Conservation (phyloP, 2,888 invertebrate genomes). For the Laspeyria flexula region DNA sequence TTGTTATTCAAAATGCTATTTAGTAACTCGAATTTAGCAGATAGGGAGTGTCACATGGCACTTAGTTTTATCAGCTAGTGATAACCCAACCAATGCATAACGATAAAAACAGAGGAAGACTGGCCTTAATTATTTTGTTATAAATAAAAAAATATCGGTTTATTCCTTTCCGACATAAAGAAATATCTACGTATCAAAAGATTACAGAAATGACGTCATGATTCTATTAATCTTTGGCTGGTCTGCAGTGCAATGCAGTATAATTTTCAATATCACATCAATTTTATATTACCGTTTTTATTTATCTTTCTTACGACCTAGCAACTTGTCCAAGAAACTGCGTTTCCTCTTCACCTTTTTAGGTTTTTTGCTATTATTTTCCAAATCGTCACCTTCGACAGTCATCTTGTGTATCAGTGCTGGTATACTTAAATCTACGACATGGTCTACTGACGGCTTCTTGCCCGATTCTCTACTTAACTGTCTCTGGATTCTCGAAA, state of each 20-base stretch:
- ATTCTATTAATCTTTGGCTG: conserved; percentile 77
- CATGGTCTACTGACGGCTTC: conserved; percentile 56
- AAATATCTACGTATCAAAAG: conserved; percentile 61
- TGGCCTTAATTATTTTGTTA: conserved; percentile 70
- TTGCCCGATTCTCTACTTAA: conserved; percentile 65
- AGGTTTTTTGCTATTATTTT: conserved; percentile 59
- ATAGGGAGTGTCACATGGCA: conserved; percentile 83
- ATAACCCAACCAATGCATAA: conserved; percentile 81
- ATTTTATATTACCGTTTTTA: conserved; percentile 55
- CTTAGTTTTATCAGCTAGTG: conserved; percentile 74
- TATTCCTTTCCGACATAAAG: conserved; percentile 49
- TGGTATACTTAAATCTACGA: conserved; percentile 75
- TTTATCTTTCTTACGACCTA: conserved; percentile 75
- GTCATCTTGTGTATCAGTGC: conserved; percentile 76
- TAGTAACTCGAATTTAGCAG: conserved; percentile 64
- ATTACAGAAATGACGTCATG: conserved; percentile 73
- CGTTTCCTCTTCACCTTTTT: conserved; percentile 81
- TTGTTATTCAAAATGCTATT: conserved; percentile 16
- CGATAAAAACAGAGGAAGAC: conserved; percentile 78
- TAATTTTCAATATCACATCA: conserved; percentile 58
- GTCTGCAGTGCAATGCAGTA: conserved; percentile 60
- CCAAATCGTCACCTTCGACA: conserved; percentile 67
- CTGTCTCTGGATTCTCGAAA: conserved; percentile 65
- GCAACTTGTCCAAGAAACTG: conserved; percentile 79
- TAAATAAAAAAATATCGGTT: conserved; percentile 58